Conservation (phyloP, 2,113 vertebrate genomes). For the Dryoscopus gambensis region DNA sequence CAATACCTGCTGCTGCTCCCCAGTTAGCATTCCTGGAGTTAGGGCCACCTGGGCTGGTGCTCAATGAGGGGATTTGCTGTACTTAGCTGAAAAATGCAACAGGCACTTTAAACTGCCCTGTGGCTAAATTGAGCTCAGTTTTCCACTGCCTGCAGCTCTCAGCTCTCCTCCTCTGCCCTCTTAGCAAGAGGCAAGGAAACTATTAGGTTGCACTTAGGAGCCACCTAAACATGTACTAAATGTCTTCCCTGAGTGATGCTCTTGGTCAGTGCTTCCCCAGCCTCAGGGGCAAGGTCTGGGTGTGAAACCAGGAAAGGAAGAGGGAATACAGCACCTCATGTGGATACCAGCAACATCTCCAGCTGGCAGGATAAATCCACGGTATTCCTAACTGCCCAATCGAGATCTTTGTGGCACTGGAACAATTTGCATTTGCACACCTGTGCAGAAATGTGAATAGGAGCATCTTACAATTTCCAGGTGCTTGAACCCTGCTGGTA, state of each 20-base stretch:
- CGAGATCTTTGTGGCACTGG: background rate
- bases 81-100: constrained; percentile 10
- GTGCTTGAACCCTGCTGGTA: background rate
- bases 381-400: background rate
- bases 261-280: background rate
- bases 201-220: background rate
- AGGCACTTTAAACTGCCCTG: background rate
- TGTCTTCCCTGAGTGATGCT: background rate
- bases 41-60: constrained; percentile 1
- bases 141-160: background rate
- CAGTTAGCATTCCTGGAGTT: background rate
- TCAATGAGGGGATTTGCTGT: constrained; percentile 4
- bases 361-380: background rate
- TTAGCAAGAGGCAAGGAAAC: background rate
- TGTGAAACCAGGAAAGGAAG: background rate
- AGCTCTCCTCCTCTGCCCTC: background rate
- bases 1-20: background rate
- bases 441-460: background rate
- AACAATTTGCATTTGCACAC: background rate
- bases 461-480: background rate
- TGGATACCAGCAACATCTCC: background rate
- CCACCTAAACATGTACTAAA: background rate
- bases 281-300: background rate
- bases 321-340: background rate
- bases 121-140: background rate